Evolutionary conservation across 2,888 invertebrate species (phyloP), one percentile per base, ranked within the genome.

Genomic region (Rugalucina vietnamica): DNA sequence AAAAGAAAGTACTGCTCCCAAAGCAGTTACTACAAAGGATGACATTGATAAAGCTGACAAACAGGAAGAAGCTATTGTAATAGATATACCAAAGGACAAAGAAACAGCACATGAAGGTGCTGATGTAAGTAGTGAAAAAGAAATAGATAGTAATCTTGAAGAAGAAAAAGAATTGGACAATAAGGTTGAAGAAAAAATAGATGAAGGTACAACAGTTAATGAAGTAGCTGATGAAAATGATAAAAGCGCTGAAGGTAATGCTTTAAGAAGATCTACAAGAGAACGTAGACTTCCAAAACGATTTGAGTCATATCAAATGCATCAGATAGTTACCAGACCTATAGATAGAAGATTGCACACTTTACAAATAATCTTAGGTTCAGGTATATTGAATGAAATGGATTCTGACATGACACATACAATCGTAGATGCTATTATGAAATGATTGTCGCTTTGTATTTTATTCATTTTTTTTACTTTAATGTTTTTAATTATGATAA

Each of bases 321-420:
- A 57, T 27, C 50, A 43, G 10, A 71, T 71, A 5, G 27, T 37
- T 34, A 34, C 4, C 21, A 70, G 50, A n/a, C 72, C 49, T 37
- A n/a, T 29, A 12, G 72, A 71, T 29, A 36, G 39, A 21, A 37
- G 29, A n/a, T 37, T 76, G 12, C 65, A 76, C 2, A 27, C 69
- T 2, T 37, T 76, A 21, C 27, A 76, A 8, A 43, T 29, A 24
- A 8, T 76, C 3, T 32, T 76, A 69, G 18, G 14, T 4, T 39
- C 76, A 37, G 76, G 76, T 32, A 39, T 65, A 14, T 43, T 76
- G 8, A 34, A 77, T 70, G 24, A 49, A 1, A 2, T 77, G 29
- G 69, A 77, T 29, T 50, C 77, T 29, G 77, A 77, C 10, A 32
- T 69, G 54, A 8, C 8, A 18, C 43, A 8, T 18, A 43, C 18